Conservation (phyloP, 2,113 vertebrate species). For the Mustela nigripes region DNA sequence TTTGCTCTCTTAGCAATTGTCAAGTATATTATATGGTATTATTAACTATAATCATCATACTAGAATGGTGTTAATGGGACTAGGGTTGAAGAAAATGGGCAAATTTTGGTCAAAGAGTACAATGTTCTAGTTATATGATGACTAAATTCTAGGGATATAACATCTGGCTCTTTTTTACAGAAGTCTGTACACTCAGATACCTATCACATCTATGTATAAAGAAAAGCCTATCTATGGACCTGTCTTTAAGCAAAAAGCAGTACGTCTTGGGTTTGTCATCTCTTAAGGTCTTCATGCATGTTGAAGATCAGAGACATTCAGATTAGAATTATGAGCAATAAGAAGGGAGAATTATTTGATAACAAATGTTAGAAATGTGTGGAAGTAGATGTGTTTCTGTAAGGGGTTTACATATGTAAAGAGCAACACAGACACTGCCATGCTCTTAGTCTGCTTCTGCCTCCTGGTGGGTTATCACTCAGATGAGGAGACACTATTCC, state of each 20-base stretch:
- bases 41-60: background rate
- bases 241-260: background rate
- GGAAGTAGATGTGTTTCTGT: background rate
- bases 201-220: background rate
- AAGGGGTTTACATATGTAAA: background rate
- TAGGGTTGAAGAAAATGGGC: background rate
- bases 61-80: background rate
- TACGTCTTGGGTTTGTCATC: background rate
- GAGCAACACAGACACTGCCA: background rate
- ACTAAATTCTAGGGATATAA: background rate
- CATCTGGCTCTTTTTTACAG: background rate
- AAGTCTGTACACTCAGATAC: background rate
- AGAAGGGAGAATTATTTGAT: background rate
- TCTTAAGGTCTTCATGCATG: background rate
- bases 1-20: background rate
- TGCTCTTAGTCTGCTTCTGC: background rate
- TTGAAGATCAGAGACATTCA: background rate
- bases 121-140: background rate
- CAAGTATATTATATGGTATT: background rate
- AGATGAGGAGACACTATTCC: background rate
- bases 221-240: background rate
- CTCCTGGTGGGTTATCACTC: background rate
- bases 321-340: background rate
- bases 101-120: background rate
- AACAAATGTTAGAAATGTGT: background rate